Conservation (phyloP, 2,888 invertebrate species). For the Cheilosia urbana region DNA sequence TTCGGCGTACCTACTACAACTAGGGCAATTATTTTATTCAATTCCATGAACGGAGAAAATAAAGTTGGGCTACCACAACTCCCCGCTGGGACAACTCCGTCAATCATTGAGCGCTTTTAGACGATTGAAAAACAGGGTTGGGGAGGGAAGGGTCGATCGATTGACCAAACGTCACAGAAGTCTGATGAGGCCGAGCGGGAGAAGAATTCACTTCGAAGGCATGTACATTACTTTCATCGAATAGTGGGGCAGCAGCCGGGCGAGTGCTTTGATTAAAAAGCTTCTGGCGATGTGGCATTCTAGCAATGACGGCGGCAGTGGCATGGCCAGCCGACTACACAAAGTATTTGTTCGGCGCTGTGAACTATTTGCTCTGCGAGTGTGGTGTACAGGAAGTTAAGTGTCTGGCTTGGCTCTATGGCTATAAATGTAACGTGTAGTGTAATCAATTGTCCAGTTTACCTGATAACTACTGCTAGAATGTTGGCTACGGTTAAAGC, state of each 20-base stretch:
- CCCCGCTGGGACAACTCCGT: constrained; percentile 28
- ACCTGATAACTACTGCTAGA: constrained; percentile 19
- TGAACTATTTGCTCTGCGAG: constrained; percentile 35
- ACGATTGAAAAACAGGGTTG: not conserved
- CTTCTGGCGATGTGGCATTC: constrained; percentile 17
- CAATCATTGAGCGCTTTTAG: constrained; percentile 9
- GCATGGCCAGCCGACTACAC: not conserved
- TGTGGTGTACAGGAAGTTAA: constrained; percentile 45
- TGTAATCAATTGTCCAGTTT: constrained; percentile 56
- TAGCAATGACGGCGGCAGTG: not conserved
- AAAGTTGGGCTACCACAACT: constrained; percentile 20
- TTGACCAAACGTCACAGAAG: constrained; percentile 15
- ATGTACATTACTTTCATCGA: constrained; percentile 34
- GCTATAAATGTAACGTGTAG: constrained; percentile 30
- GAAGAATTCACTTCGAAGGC: not conserved
- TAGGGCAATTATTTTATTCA: constrained; percentile 50
- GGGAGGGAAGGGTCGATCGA: constrained; percentile 34
- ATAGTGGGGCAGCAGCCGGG: constrained; percentile 44
- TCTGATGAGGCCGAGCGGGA: not conserved
- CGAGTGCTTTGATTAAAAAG: constrained; percentile 61
- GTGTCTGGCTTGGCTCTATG: constrained; percentile 32
- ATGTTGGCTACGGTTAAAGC: not conserved
- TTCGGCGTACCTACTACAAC: not conserved
- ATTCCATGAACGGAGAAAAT: constrained; percentile 30
- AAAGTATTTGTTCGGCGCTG: constrained; percentile 18